These are phyloP conservation scores for Chloebia gouldiae DNA, from an alignment of 2,113 vertebrate genomes.

Conservation along the genomic window DNA sequence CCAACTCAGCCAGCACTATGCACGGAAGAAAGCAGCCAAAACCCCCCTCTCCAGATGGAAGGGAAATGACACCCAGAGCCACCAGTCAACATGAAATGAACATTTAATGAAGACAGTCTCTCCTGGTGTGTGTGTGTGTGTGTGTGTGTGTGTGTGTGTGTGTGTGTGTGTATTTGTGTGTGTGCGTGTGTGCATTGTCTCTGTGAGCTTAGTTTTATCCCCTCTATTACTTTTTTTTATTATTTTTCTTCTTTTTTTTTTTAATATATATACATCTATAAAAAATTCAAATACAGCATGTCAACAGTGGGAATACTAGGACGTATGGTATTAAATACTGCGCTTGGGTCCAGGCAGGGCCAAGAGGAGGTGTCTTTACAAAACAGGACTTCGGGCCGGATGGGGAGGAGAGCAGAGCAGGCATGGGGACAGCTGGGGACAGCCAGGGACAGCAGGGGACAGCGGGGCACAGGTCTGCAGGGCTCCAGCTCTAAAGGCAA, in stretches of 20 bases:
- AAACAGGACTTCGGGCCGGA: constrained; percentile 3
- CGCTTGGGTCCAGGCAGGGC: constrained; percentile 43
- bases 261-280: constrained; percentile 75
- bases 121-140: neutral
- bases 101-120: constrained; percentile 72
- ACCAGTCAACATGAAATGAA: constrained; percentile 68
- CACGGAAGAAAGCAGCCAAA: accelerated
- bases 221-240: constrained; percentile 26
- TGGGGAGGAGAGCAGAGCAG: constrained; percentile 25
- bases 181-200: neutral
- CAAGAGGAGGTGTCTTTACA: constrained; percentile 57
- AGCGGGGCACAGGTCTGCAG: neutral
- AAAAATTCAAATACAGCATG: constrained; percentile 74
- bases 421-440: neutral
- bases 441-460: neutral
- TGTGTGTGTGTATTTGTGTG: neutral
- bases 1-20: neutral
- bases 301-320: constrained; percentile 65
- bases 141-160: neutral
- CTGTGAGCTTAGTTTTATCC: constrained; percentile 36
- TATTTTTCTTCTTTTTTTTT: constrained; percentile 28
- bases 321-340: constrained; percentile 71
- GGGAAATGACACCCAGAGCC: neutral
- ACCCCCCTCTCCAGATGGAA: neutral
- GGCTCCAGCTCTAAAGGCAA: constrained; percentile 32